Evolutionary conservation across 2,113 vertebrate species (phyloP).

Genomic region (Paratilapia polleni): DNA sequence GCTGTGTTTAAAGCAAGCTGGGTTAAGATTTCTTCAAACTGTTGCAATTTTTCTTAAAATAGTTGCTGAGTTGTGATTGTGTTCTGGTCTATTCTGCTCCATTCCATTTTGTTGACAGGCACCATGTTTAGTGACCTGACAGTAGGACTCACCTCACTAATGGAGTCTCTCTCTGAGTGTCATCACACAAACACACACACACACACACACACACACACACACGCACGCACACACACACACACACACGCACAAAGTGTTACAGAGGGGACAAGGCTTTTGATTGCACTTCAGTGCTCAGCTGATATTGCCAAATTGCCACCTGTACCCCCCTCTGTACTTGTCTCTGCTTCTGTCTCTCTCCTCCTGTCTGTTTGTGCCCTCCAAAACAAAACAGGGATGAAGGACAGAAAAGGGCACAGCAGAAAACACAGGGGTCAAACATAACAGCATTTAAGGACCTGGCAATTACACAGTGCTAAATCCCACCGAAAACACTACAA

Average conservation of each 20-base stretch:
- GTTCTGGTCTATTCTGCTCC: neutral
- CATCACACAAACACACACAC: neutral
- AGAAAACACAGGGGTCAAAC: conserved; percentile 6
- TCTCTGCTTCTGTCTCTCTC: neutral
- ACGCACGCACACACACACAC: too few species aligned
- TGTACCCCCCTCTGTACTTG: conserved; percentile 16
- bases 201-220: neutral
- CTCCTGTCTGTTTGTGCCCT: conserved; percentile 21
- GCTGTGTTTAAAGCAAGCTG: too few species aligned
- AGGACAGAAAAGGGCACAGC: conserved; percentile 46
- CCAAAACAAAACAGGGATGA: conserved; percentile 36
- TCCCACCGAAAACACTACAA: neutral
- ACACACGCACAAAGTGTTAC: neutral
- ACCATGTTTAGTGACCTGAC: conserved; percentile 32
- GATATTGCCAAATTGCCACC: conserved; percentile 62
- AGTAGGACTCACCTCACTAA: conserved; percentile 38
- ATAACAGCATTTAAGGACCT: neutral
- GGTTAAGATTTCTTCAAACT: too few species aligned
- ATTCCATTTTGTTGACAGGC: neutral
- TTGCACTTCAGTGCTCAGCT: conserved; percentile 49
- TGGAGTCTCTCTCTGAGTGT: conserved; percentile 34
- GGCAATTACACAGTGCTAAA: conserved; percentile 24
- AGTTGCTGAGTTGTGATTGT: neutral
- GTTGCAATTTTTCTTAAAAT: too few species aligned
- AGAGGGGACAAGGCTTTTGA: conserved; percentile 38